Evolutionary conservation across 1,140 invertebrate species (phyloP).

Genomic region (Coelopa frigida): DNA sequence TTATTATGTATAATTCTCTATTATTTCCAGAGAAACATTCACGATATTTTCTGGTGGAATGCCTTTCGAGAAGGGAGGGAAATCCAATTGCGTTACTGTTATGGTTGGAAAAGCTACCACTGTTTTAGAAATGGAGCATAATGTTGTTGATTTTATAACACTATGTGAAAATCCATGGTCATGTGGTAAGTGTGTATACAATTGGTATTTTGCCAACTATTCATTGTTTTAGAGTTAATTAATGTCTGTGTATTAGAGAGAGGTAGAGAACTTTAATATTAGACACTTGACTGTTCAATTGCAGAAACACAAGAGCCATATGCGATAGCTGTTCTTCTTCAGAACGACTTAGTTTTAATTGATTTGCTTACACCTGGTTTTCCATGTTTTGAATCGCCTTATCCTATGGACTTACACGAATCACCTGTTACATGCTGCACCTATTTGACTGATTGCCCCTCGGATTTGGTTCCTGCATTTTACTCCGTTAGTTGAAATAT

Average conservation of each 20-base stretch:
- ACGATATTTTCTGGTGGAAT: constrained; percentile 94
- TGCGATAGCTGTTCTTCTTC: constrained; percentile 92
- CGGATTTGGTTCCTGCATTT: constrained; percentile 87
- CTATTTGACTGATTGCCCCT: constrained; percentile 95
- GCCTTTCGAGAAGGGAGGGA: constrained; percentile 78
- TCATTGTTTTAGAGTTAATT: not conserved
- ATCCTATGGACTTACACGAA: constrained; percentile 98
- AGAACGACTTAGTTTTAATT: constrained; percentile 97
- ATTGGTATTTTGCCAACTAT: not conserved
- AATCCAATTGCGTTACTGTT: constrained; percentile 91
- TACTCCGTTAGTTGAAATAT: constrained; percentile 62
- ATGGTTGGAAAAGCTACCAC: constrained; percentile 88
- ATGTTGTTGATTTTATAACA: constrained; percentile 94
- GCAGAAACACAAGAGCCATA: constrained; percentile 94
- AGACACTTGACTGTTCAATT: constrained; percentile 10
- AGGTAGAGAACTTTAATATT: too few relatives aligned
- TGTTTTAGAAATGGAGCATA: constrained; percentile 98
- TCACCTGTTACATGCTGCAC: constrained; percentile 92
- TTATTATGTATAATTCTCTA: not conserved
- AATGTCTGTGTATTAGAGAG: too few relatives aligned
- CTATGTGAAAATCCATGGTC: constrained; percentile 89
- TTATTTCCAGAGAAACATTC: constrained; percentile 64
- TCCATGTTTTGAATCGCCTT: constrained; percentile 98
- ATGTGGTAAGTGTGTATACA: constrained; percentile 58
- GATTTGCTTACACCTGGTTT: constrained; percentile 91